Percentiles rank a stretch among this genome's conserved stretches.
Conservation (phyloP, 2,113 vertebrate species). For the Gulo gulo region DNA sequence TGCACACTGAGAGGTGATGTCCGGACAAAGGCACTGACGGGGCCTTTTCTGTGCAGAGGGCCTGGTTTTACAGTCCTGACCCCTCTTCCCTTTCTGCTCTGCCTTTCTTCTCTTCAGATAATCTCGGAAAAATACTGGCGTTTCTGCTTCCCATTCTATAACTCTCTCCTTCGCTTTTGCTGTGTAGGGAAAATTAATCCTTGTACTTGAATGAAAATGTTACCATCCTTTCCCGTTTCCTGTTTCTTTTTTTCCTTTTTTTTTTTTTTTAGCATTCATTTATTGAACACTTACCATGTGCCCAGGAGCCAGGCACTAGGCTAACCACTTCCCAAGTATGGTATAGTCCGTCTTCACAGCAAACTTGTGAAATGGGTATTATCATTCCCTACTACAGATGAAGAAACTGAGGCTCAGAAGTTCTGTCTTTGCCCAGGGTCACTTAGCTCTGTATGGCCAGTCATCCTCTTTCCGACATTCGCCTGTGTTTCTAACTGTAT, state of each 20-base stretch:
- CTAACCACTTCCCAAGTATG: background rate
- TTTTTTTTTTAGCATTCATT: background rate
- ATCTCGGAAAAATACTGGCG: background rate
- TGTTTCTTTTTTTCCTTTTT: background rate
- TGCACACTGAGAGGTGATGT: no score
- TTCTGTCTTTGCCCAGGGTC: no score
- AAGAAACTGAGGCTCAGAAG: background rate
- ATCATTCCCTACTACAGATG: background rate
- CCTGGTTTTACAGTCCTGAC: background rate
- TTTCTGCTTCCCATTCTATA: background rate
- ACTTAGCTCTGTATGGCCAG: fast-evolving
- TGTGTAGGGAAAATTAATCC: background rate
- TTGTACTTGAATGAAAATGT: background rate
- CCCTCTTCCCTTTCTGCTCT: background rate
- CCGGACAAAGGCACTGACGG: fast-evolving
- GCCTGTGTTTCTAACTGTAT: background rate
- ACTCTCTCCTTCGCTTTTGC: background rate
- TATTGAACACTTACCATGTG: background rate
- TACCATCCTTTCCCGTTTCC: background rate
- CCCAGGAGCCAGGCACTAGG: background rate
- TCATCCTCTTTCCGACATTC: background rate
- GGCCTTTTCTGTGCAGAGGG: no score
- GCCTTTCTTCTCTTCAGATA: background rate
- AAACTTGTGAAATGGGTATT: background rate
- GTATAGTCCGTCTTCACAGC: background rate